phyloP scores from a whole-genome alignment of 2,113 vertebrate species.

The Crotalus viridis region DNA sequence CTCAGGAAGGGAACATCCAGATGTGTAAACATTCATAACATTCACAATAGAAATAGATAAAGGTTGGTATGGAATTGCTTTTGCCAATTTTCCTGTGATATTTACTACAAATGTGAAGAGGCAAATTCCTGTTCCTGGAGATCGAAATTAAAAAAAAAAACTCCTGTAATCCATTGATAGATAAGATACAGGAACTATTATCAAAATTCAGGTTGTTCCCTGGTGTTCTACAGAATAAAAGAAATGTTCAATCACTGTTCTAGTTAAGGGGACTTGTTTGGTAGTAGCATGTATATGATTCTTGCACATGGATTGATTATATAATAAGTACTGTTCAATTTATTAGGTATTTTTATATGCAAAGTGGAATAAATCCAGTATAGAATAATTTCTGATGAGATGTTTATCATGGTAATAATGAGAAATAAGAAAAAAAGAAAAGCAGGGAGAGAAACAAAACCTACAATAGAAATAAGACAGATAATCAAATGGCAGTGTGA shows the following conservation, averaged over 20 bases:
- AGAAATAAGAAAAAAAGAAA: background rate
- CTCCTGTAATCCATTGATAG: background rate
- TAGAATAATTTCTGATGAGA: background rate
- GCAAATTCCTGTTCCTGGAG: constrained; percentile 1
- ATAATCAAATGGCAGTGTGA: background rate
- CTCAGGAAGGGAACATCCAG: constrained; percentile 18
- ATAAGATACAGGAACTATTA: background rate
- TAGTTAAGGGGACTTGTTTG: background rate
- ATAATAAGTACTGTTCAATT: background rate
- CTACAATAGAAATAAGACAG: background rate
- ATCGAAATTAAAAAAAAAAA: background rate
- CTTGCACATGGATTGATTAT: background rate
- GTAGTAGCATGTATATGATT: background rate
- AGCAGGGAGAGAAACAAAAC: no score
- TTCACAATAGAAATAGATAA: constrained; percentile 19
- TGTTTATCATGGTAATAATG: background rate
- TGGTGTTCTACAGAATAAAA: background rate
- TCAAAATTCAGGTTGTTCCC: background rate
- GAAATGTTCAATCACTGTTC: background rate
- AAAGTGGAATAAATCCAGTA: background rate
- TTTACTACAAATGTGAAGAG: constrained; percentile 11
- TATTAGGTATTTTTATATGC: background rate
- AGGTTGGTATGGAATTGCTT: background rate
- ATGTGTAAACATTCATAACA: constrained; percentile 18
- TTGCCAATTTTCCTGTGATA: background rate